phyloP scores from a whole-genome alignment of 2,797 vertebrate genomes.

The Odontamblyopus rebecca region DNA sequence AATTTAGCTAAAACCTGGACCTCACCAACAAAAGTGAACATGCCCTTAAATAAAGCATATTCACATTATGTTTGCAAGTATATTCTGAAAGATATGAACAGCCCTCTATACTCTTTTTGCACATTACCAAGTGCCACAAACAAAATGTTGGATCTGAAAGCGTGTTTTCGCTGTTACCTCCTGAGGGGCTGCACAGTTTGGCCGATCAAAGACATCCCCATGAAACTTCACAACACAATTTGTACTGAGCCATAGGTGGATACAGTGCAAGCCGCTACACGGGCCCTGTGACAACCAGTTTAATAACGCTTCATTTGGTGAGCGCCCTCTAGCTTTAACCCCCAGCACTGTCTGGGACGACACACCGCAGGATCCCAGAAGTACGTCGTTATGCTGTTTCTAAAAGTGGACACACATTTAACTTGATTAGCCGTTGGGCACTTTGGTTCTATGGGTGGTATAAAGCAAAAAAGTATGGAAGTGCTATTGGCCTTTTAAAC shows the following conservation, averaged over 20 bases:
- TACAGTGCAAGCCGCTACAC: conserved; percentile 1
- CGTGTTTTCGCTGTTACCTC: conserved; percentile 44
- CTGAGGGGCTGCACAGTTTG: conserved; percentile 19
- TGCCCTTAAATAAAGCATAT: too few relatives aligned
- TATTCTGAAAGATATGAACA: not conserved
- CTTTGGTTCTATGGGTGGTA: not conserved
- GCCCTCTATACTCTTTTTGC: not conserved
- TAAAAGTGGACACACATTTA: not conserved
- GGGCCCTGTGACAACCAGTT: conserved; percentile 24
- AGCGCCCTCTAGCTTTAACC: conserved; percentile 16
- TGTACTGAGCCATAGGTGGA: conserved; percentile 30
- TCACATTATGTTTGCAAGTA: not conserved
- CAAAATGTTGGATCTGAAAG: conserved; percentile 32
- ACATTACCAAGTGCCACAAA: conserved; percentile 8
- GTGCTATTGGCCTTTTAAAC: conserved; percentile 2
- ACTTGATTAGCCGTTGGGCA: conserved; percentile 12
- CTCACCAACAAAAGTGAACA: not conserved
- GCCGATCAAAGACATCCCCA: conserved; percentile 47
- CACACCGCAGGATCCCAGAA: conserved; percentile 21
- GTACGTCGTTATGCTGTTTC: conserved; percentile 1
- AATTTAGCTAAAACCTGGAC: too few relatives aligned
- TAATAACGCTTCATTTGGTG: conserved; percentile 28
- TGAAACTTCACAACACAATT: conserved; percentile 34
- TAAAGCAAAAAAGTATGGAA: not conserved
- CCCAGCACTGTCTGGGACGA: conserved; percentile 19